Percentiles rank a stretch among this genome's conserved stretches.
Conservation (phyloP, 2,113 vertebrate genomes). For the Podarcis raffonei region DNA sequence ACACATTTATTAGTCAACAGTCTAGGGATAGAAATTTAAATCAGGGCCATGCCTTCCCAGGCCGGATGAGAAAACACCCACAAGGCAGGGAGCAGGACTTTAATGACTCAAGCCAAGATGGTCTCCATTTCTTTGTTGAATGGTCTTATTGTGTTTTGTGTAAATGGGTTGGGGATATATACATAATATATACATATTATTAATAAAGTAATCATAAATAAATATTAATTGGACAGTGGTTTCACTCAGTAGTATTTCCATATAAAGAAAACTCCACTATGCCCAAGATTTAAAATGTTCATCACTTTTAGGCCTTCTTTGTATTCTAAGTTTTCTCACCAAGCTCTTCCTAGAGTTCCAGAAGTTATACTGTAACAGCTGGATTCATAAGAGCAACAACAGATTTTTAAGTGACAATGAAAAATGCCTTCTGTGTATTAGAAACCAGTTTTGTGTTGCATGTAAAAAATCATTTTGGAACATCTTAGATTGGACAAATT, state of each 20-base stretch:
- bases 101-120: too few relatives aligned
- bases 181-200: too few relatives aligned
- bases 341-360: not conserved
- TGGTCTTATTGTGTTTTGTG: too few relatives aligned
- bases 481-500: slow-evolving; percentile 43
- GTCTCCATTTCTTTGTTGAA: too few relatives aligned
- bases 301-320: slow-evolving; percentile 41
- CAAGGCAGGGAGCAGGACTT: too few relatives aligned
- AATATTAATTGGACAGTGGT: not conserved
- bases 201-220: too few relatives aligned
- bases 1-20: too few relatives aligned
- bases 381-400: slow-evolving; percentile 33
- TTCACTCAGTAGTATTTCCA: slow-evolving; percentile 6
- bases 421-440: slow-evolving; percentile 55
- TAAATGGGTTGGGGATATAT: too few relatives aligned
- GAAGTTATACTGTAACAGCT: not conserved
- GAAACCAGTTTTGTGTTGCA: slow-evolving; percentile 57
- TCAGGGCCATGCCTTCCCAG: too few relatives aligned
- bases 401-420: slow-evolving; percentile 50
- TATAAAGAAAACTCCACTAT: not conserved
- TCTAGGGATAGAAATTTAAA: too few relatives aligned
- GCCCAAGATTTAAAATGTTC: slow-evolving; percentile 52
- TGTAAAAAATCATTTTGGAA: slow-evolving; percentile 59
- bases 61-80: too few relatives aligned
- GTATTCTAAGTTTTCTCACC: slow-evolving; percentile 39